phyloP scores from a whole-genome alignment of 2,888 invertebrate genomes.

The Caradrina clavipalpis region DNA sequence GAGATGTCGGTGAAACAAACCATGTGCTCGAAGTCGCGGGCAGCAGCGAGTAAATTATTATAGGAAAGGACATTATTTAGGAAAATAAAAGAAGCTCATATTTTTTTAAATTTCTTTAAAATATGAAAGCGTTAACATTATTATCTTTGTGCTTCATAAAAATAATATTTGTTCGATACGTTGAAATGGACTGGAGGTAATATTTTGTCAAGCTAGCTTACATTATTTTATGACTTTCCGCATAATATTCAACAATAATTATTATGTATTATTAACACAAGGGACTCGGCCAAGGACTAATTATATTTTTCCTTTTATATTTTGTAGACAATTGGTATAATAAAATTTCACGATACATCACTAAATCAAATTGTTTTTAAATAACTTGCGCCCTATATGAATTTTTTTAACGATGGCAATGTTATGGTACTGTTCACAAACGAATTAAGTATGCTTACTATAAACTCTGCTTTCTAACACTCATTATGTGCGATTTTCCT shows the following conservation, averaged over 20 bases:
- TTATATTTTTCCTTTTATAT: background rate
- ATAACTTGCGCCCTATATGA: no score
- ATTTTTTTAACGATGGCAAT: background rate
- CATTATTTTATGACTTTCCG: conserved; percentile 5
- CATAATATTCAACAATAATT: background rate
- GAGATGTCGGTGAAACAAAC: no score
- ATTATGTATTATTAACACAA: background rate
- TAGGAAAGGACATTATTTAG: no score
- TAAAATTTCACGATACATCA: no score
- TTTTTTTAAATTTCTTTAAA: conserved; percentile 77
- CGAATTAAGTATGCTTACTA: background rate
- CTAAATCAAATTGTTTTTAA: no score
- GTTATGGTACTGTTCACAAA: conserved; percentile 1
- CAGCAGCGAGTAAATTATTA: background rate
- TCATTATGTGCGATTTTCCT: background rate
- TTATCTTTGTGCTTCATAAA: conserved; percentile 73
- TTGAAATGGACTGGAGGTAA: conserved; percentile 60
- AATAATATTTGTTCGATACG: conserved; percentile 62
- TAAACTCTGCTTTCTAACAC: background rate
- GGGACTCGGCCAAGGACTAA: conserved; percentile 1
- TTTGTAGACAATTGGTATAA: no score
- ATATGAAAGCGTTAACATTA: conserved; percentile 84
- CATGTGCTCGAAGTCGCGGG: no score
- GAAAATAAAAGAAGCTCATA: conserved; percentile 33
- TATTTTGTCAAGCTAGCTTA: conserved; percentile 26